Evolutionary conservation across 2,113 vertebrate species (phyloP).

Genomic region (Cervus canadensis): DNA sequence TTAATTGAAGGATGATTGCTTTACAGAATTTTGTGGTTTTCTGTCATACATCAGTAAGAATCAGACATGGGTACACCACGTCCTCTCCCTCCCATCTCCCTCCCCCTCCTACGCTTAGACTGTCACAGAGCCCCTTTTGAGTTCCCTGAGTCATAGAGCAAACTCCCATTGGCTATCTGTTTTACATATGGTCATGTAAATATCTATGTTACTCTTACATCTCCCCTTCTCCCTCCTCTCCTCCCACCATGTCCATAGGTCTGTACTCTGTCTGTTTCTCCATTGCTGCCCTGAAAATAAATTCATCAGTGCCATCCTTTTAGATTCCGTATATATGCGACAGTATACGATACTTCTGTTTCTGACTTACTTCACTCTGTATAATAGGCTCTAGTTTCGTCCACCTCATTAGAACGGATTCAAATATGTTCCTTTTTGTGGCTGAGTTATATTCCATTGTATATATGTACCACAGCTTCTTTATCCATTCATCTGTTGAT

Average conservation of each 20-base stretch:
- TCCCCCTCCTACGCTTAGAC: not conserved
- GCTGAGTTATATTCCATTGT: not conserved
- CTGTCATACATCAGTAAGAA: not conserved
- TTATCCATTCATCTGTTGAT: not conserved
- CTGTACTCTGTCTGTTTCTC: not conserved
- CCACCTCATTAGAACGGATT: not conserved
- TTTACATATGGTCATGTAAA: not conserved
- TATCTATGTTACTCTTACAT: not conserved
- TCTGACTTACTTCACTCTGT: not conserved
- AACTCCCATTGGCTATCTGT: not conserved
- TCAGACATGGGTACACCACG: not conserved
- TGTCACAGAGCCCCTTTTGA: not conserved
- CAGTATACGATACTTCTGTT: not conserved
- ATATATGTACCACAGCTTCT: not conserved
- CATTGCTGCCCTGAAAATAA: not conserved
- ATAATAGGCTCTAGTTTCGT: not conserved
- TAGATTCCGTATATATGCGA: not conserved
- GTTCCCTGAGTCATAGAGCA: not conserved
- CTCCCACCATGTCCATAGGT: not conserved
- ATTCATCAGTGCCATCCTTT: not conserved
- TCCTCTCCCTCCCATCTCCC: not conserved
- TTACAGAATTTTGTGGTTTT: not conserved
- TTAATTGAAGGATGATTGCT: not conserved
- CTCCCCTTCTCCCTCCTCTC: not conserved
- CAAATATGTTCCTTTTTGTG: not conserved